These are phyloP conservation scores for Semicossyphus pulcher DNA, from an alignment of 2,113 vertebrate genomes.

Conservation along the genomic window DNA sequence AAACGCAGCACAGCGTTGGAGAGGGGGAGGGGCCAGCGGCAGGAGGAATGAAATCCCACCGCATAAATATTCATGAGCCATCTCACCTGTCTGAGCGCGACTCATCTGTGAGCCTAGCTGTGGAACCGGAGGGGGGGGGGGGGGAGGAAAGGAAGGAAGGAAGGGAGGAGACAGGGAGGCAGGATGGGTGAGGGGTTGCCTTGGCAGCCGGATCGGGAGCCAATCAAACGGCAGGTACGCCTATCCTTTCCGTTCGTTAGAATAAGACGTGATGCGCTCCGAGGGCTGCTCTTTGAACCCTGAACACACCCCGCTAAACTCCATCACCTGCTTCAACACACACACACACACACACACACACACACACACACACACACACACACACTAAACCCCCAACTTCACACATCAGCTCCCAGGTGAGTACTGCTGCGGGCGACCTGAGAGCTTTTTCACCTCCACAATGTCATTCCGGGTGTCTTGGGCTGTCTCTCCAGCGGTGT, in stretches of 20 bases:
- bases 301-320: constrained; percentile 78
- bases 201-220: constrained; percentile 68
- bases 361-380: constrained; percentile 37
- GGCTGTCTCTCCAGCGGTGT: constrained; percentile 26
- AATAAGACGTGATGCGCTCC: constrained; percentile 72
- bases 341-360: constrained; percentile 38
- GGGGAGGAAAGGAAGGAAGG: constrained; percentile 16
- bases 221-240: constrained; percentile 60
- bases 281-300: constrained; percentile 81
- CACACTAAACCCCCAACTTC: constrained; percentile 39
- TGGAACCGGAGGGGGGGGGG: constrained; percentile 48
- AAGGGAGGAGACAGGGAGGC: constrained; percentile 49
- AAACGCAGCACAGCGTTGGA: constrained; percentile 73
- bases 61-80: constrained; percentile 83
- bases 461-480: constrained; percentile 68
- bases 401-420: constrained; percentile 74
- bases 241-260: constrained; percentile 66
- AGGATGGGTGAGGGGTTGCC: constrained; percentile 74
- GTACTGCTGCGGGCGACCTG: constrained; percentile 66
- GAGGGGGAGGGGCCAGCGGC: constrained; percentile 76
- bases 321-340: constrained; percentile 77
- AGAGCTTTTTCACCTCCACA: constrained; percentile 75
- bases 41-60: constrained; percentile 78
- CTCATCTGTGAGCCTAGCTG: constrained; percentile 76
- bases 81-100: constrained; percentile 83